Conservation (phyloP, 2,888 invertebrate genomes). For the Spodoptera exigua region DNA sequence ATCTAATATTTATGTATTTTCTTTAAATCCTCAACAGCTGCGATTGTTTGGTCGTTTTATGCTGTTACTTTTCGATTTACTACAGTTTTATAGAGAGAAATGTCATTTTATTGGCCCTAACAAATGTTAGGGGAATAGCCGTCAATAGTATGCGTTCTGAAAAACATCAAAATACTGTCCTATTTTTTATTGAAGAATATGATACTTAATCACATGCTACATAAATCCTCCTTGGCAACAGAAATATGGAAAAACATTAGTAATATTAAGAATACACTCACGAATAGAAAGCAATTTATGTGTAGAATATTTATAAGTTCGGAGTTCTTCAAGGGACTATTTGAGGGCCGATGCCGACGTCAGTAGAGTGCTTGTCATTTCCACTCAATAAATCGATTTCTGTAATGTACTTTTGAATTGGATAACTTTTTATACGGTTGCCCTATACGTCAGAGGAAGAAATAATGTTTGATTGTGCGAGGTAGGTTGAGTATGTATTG, state of each 20-base stretch:
- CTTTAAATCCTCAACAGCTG: conserved; percentile 11
- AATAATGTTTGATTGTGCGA: conserved; percentile 7
- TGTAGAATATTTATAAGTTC: conserved; percentile 18
- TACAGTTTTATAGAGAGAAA: conserved; percentile 15
- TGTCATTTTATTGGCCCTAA: conserved; percentile 10
- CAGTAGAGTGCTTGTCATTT: conserved; percentile 27
- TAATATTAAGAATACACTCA: conserved; percentile 6
- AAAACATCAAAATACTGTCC: not conserved
- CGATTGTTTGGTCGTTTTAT: conserved; percentile 20
- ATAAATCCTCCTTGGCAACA: conserved; percentile 20
- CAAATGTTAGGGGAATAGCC: not conserved
- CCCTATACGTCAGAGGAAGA: conserved; percentile 15
- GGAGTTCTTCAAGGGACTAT: conserved; percentile 30
- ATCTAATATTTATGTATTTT: conserved; percentile 25
- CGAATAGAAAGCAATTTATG: conserved; percentile 16
- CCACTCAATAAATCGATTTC: conserved; percentile 20
- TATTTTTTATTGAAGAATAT: not conserved
- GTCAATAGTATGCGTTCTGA: conserved; percentile 5
- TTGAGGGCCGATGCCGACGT: conserved; percentile 19
- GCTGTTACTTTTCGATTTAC: conserved; percentile 11
- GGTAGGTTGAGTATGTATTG: not conserved
- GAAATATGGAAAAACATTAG: conserved; percentile 11
- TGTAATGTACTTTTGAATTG: conserved; percentile 28
- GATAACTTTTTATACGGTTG: conserved; percentile 33
- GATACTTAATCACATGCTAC: conserved; percentile 2